These are phyloP conservation scores for Lindbergichthys nudifrons DNA, from an alignment of 2,797 vertebrate species.

Conservation along the genomic window DNA sequence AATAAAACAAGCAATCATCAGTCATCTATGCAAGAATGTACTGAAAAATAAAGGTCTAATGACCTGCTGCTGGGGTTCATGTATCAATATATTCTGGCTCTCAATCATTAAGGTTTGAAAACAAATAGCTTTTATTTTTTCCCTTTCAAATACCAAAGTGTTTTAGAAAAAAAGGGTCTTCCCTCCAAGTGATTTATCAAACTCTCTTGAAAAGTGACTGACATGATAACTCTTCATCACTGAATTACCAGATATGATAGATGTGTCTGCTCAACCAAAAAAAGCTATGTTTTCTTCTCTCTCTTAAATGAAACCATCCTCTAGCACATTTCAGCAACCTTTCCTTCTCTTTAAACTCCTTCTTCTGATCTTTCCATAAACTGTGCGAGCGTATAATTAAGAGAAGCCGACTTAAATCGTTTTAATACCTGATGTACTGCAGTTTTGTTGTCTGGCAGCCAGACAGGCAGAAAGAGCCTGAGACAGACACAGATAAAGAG, in stretches of 20 bases:
- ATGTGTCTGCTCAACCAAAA: constrained; percentile 53
- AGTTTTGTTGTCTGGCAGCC: constrained; percentile 54
- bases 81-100: constrained; percentile 31
- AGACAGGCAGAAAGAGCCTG: constrained; percentile 43
- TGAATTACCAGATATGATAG: constrained; percentile 62
- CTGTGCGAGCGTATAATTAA: constrained; percentile 46
- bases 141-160: constrained; percentile 39
- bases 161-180: constrained; percentile 38
- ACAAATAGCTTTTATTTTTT: constrained; percentile 38
- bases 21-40: constrained; percentile 11
- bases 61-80: constrained; percentile 4
- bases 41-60: constrained; percentile 35
- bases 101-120: constrained; percentile 48
- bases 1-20: constrained; percentile 10
- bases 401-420: constrained; percentile 25
- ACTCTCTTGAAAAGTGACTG: constrained; percentile 53
- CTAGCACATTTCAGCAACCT: constrained; percentile 28
- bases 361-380: constrained; percentile 32
- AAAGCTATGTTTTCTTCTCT: neutral
- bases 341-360: constrained; percentile 43
- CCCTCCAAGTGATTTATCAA: constrained; percentile 53
- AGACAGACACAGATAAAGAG: constrained; percentile 34
- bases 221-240: constrained; percentile 55
- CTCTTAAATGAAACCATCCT: constrained; percentile 1
- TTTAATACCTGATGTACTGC: constrained; percentile 26